Percentiles rank a stretch among this genome's conserved stretches.
phyloP scores from a whole-genome alignment of 2,888 invertebrate species.

The Drosophila melanosoma region DNA sequence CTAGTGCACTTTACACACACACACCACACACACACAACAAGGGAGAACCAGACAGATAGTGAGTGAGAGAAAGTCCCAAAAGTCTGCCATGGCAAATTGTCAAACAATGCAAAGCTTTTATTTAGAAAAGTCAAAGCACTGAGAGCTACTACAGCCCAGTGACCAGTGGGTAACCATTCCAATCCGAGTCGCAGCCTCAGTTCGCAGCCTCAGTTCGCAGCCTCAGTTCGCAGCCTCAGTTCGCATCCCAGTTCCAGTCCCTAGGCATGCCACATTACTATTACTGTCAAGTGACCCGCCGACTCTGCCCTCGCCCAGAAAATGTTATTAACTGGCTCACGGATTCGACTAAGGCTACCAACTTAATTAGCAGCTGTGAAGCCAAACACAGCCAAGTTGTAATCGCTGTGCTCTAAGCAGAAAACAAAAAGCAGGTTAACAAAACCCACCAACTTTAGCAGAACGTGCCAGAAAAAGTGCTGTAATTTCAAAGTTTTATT shows the following conservation, averaged over 20 bases:
- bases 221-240: not conserved
- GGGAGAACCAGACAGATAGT: not conserved
- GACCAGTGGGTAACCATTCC: conserved; percentile 2
- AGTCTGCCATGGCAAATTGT: conserved; percentile 65
- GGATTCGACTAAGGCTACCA: conserved; percentile 28
- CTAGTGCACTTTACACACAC: conserved; percentile 45
- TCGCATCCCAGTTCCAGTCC: conserved; percentile 23
- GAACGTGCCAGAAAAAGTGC: not conserved
- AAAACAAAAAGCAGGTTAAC: conserved; percentile 15
- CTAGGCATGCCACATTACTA: conserved; percentile 57
- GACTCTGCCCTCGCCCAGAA: conserved; percentile 17
- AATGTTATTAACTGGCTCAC: conserved; percentile 54
- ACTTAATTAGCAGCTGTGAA: conserved; percentile 57
- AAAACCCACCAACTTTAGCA: conserved; percentile 28
- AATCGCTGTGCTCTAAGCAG: conserved; percentile 20
- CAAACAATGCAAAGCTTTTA: conserved; percentile 68
- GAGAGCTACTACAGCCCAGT: conserved; percentile 11
- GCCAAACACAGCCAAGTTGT: conserved; percentile 22
- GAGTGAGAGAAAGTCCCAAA: conserved; percentile 44
- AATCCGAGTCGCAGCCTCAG: not conserved
- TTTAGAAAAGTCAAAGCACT: conserved; percentile 43
- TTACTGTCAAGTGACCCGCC: conserved; percentile 53
- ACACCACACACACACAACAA: conserved; percentile 5
- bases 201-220: not conserved
- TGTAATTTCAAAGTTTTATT: not conserved